phyloP scores from a whole-genome alignment of 2,888 invertebrate genomes.

The Dryomyza anilis region DNA sequence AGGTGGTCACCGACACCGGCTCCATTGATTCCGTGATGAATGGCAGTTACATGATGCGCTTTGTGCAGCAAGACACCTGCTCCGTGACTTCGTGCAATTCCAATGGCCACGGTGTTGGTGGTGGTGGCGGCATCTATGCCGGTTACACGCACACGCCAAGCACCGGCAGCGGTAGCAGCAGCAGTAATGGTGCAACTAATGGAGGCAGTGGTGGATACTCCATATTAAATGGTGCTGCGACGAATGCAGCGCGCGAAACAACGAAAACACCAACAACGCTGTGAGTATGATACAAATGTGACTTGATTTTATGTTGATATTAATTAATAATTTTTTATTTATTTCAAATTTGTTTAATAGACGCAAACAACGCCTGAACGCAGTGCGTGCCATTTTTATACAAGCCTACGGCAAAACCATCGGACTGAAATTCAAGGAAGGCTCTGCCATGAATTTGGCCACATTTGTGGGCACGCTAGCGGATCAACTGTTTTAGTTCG shows the following conservation, averaged over 20 bases:
- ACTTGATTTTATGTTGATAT: conserved; percentile 1
- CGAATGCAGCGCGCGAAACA: conserved; percentile 11
- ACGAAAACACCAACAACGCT: conserved; percentile 9
- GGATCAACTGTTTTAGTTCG: conserved; percentile 47
- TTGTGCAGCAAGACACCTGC: neutral
- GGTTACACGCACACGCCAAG: neutral
- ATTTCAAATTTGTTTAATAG: conserved; percentile 36
- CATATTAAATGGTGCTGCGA: neutral
- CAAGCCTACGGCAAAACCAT: conserved; percentile 54
- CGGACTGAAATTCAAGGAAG: conserved; percentile 57
- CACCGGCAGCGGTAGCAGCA: neutral
- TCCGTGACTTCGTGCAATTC: conserved; percentile 11
- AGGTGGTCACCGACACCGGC: conserved; percentile 72
- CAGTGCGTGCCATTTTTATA: conserved; percentile 54
- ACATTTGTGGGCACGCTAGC: conserved; percentile 52
- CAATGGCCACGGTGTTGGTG: conserved; percentile 18
- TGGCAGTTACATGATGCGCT: conserved; percentile 47
- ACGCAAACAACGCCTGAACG: conserved; percentile 53
- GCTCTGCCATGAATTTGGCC: conserved; percentile 51
- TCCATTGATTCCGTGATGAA: conserved; percentile 62
- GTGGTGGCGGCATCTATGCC: neutral
- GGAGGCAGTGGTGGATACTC: too few species aligned
- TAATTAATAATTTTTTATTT: neutral
- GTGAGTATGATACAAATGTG: conserved; percentile 33
- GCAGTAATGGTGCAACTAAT: neutral